phyloP scores from a whole-genome alignment of 2,113 vertebrate genomes.

The Oryzias celebensis region DNA sequence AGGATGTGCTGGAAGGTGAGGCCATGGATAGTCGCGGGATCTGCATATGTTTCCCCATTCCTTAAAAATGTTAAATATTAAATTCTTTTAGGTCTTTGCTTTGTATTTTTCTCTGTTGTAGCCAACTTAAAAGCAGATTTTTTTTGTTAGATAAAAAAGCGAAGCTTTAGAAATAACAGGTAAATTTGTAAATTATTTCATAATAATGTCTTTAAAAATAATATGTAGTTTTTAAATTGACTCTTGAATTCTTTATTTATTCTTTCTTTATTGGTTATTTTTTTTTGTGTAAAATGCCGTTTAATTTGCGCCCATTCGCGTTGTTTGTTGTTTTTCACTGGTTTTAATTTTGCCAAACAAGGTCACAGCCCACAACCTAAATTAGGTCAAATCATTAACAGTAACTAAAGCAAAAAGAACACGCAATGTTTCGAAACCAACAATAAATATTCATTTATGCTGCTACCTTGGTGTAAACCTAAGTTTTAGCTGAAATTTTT shows the following conservation, averaged over 20 bases:
- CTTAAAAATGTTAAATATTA: too few relatives aligned
- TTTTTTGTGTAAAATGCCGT: background rate
- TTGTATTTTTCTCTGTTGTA: too few relatives aligned
- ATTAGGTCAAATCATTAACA: slow-evolving; percentile 14
- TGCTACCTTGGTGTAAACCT: background rate
- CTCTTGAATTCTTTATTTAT: background rate
- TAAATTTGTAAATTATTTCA: background rate
- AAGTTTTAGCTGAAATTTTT: background rate
- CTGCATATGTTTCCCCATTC: background rate
- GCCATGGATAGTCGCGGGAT: background rate
- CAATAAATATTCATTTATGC: background rate
- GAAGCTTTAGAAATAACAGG: background rate
- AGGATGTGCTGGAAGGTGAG: slow-evolving; percentile 14
- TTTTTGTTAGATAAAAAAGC: background rate
- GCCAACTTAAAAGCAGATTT: too few relatives aligned
- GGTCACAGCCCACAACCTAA: slow-evolving; percentile 4
- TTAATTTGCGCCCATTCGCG: background rate
- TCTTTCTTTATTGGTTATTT: background rate
- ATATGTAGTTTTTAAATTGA: too few relatives aligned
- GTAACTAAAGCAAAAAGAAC: slow-evolving; percentile 20
- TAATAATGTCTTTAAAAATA: background rate
- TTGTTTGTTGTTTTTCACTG: background rate
- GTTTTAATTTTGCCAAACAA: background rate
- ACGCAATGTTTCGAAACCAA: background rate
- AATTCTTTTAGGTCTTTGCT: too few relatives aligned